These are phyloP conservation scores for Ptychobarbus kaznakovi DNA, from an alignment of 2,797 vertebrate genomes.

Conservation along the genomic window DNA sequence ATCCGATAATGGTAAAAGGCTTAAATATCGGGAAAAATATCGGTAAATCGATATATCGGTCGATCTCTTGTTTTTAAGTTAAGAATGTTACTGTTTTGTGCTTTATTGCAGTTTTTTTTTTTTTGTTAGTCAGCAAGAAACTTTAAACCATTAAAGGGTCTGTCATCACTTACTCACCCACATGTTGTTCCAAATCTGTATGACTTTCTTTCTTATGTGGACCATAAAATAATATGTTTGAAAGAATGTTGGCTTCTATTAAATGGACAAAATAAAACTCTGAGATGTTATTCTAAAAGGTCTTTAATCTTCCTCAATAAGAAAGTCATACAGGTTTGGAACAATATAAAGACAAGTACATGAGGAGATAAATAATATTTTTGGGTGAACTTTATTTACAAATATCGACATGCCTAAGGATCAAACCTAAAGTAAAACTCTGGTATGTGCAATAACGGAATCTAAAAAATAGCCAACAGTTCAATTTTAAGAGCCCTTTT, in stretches of 20 bases:
- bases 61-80: not conserved
- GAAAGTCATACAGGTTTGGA: not conserved
- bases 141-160: not conserved
- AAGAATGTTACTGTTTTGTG: not conserved
- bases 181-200: not conserved
- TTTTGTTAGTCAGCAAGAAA: not conserved
- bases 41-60: too few species aligned
- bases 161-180: not conserved
- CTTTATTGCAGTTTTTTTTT: not conserved
- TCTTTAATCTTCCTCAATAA: not conserved
- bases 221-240: not conserved
- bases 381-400: not conserved
- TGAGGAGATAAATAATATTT: not conserved
- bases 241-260: not conserved
- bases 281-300: not conserved
- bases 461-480: slow-evolving; percentile 11
- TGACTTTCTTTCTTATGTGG: not conserved
- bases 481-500: not conserved
- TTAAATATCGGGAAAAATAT: too few species aligned
- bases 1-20: too few species aligned
- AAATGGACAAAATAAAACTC: not conserved
- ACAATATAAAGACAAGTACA: not conserved
- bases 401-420: not conserved
- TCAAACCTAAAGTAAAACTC: slow-evolving; percentile 15
- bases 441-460: slow-evolving; percentile 21